Conservation (phyloP, 2,888 invertebrate species). For the Trissoscelio sp. region DNA sequence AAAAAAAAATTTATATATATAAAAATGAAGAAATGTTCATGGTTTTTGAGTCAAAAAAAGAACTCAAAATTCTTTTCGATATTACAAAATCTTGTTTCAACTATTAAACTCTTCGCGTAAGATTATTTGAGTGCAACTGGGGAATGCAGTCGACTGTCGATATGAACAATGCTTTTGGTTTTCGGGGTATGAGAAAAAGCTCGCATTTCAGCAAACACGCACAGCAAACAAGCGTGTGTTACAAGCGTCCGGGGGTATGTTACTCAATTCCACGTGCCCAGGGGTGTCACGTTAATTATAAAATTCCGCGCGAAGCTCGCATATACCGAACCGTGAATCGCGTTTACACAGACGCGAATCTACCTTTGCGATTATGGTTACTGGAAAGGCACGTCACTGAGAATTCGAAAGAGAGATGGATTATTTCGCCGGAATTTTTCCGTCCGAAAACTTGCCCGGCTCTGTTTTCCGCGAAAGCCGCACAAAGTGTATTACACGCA, state of each 20-base stretch:
- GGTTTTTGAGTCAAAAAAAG: too few relatives aligned
- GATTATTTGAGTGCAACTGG: too few relatives aligned
- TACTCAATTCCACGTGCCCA: conserved; percentile 74
- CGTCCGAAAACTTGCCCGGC: conserved; percentile 24
- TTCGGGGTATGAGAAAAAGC: conserved; percentile 57
- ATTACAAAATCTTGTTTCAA: too few relatives aligned
- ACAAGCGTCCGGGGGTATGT: conserved; percentile 65
- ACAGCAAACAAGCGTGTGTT: conserved; percentile 62
- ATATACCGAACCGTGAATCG: conserved; percentile 65
- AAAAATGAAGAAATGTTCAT: too few relatives aligned
- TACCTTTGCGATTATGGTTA: conserved; percentile 61
- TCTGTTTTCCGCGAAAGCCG: conserved; percentile 16
- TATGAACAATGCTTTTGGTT: conserved; percentile 43
- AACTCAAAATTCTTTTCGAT: too few relatives aligned
- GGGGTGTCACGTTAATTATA: conserved; percentile 80
- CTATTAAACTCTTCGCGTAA: too few relatives aligned
- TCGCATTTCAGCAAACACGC: conserved; percentile 55
- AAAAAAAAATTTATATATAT: too few relatives aligned
- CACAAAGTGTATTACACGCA: conserved; percentile 23
- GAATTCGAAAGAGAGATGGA: conserved; percentile 52
- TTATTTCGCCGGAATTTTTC: conserved; percentile 53
- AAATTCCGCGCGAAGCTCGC: conserved; percentile 75
- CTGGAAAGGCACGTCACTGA: conserved; percentile 57
- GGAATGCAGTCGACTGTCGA: conserved; percentile 22
- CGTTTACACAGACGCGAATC: conserved; percentile 49